Evolutionary conservation across 1,140 invertebrate genomes (phyloP).

Genomic region (Pararge aegeria): DNA sequence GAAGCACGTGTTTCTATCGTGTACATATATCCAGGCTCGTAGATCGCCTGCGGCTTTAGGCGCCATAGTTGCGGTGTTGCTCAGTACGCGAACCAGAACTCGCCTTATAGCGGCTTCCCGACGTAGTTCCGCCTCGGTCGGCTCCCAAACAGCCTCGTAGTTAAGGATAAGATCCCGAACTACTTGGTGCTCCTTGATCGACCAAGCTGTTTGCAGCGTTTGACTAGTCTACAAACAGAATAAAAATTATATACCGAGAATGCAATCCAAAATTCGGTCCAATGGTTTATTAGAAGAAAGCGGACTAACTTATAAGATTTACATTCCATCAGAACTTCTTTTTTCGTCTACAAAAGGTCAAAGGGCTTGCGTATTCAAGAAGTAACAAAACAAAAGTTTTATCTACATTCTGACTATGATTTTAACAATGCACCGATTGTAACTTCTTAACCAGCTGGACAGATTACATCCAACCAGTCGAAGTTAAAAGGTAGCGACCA

Average conservation of each 20-base stretch:
- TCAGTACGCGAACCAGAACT: slow-evolving; percentile 85
- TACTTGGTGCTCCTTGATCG: slow-evolving; percentile 83
- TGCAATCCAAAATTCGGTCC: too few species aligned
- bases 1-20: slow-evolving; percentile 78
- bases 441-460: too few species aligned
- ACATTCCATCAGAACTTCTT: too few species aligned
- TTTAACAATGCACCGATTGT: too few species aligned
- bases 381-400: too few species aligned
- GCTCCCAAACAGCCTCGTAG: slow-evolving; percentile 78
- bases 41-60: slow-evolving; percentile 88
- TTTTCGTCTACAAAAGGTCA: too few species aligned
- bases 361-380: too few species aligned
- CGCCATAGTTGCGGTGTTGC: slow-evolving; percentile 76
- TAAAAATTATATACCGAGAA: neutral
- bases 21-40: slow-evolving; percentile 88
- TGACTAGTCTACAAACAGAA: slow-evolving; percentile 49
- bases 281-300: too few species aligned
- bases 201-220: slow-evolving; percentile 79
- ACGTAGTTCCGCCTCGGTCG: slow-evolving; percentile 77
- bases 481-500: too few species aligned
- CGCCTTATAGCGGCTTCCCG: slow-evolving; percentile 86
- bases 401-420: too few species aligned
- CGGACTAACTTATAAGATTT: too few species aligned
- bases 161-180: slow-evolving; percentile 84
- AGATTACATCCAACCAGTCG: too few species aligned